Base-by-base conservation (phyloP, 2,888 invertebrate species). In the Venustoraphidia nigricollis region DNA sequence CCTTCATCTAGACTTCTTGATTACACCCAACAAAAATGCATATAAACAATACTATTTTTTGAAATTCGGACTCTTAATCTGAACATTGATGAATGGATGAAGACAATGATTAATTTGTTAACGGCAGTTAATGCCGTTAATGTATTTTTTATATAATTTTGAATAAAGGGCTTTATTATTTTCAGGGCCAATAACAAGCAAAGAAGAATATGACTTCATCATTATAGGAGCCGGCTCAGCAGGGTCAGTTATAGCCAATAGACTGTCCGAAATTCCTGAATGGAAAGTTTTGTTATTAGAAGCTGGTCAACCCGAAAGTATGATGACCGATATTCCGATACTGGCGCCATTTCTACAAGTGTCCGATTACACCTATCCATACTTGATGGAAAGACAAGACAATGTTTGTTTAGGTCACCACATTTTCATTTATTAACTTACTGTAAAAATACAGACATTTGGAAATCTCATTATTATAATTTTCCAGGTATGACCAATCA, bases 141-240 rank as follows among this genome's bases (percentile, higher is more conserved):
- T n/a, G n/a, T n/a, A n/a, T n/a, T n/a, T n/a, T 17, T 17, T 17
- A 17, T 17, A 17, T 17, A 17, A 17, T n/a, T n/a, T n/a, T n/a
- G 4, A 17, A 17, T 17, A 17, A 17, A 3, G 4, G 4, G 2
- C 4, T 3, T 17, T 17, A 17, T 17, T 4, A 27, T 27, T 27
- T 27, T 27, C 27, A 27, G 27, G 27, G 1, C 27, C 27, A 27
- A 27, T 27, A 27, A 6, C 27, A 27, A 27, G 27, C 38, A 38
- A 38, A 11, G 11, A 38, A 38, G n/a, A 38, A 6, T 77, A 77
- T 56, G 77, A 78, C 57, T 78, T 76, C 52, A 63, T 77, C 1
- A 66, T 77, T 10, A 67, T 79, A 0, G 79, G 80, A 0, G 77
- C 76, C 0, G 79, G 81, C 0, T 73, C 79, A 0, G 76, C 77